Percentiles rank a stretch among this genome's conserved stretches.
Conservation (phyloP, 2,797 vertebrate genomes). For the Syngnathus acus region DNA sequence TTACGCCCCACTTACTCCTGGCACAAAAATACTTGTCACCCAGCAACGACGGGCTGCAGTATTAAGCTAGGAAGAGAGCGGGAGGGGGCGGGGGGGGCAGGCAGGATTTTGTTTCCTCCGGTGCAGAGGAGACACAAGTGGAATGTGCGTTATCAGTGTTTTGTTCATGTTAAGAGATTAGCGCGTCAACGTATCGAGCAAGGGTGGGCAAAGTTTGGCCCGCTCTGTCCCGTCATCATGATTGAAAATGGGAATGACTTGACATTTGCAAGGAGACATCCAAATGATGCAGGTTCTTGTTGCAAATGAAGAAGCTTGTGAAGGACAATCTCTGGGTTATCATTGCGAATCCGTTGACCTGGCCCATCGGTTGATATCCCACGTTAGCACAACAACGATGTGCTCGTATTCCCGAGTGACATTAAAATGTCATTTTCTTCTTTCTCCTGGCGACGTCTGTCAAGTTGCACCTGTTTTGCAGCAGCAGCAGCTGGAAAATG, state of each 20-base stretch:
- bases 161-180: conserved; percentile 35
- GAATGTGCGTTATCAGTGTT: conserved; percentile 47
- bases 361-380: too few relatives aligned
- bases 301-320: too few relatives aligned
- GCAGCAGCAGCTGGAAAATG: conserved; percentile 43
- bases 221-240: not conserved
- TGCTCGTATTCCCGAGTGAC: conserved; percentile 26
- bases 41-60: conserved; percentile 42
- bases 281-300: too few relatives aligned
- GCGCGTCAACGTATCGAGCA: conserved; percentile 24
- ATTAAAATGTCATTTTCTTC: conserved; percentile 36
- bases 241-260: too few relatives aligned
- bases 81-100: conserved; percentile 21
- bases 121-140: not conserved
- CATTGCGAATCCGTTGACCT: too few relatives aligned
- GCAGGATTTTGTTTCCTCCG: conserved; percentile 44
- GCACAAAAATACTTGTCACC: conserved; percentile 33
- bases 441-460: conserved; percentile 15
- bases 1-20: conserved; percentile 45
- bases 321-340: too few relatives aligned
- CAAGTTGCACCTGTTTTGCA: conserved; percentile 16
- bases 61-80: conserved; percentile 36
- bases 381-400: too few relatives aligned
- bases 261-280: too few relatives aligned
- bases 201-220: not conserved